Evolutionary conservation across 2,113 vertebrate species (phyloP), one percentile per base, ranked within the genome.

Genomic region (Nothoprocta pentlandii): DNA sequence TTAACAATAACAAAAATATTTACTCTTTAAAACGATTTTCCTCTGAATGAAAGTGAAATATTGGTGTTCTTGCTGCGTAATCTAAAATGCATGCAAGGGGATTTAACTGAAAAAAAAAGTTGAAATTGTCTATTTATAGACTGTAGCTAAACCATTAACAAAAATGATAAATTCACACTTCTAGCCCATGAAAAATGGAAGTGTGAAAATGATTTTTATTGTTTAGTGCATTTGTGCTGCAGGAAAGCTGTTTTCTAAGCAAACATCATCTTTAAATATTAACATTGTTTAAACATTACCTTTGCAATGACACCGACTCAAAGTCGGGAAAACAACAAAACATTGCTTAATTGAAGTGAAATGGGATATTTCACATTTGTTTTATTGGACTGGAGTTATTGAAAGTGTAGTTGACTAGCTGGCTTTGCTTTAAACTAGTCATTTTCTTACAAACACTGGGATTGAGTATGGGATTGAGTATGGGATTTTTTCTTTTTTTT

Each of bases 211-310:
- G 2, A 12, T 79, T 68, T 32, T 32, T 66, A 61, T 77, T 87
- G 34, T 30, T 92, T 91, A 49, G 47, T 79, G 58, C 23, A n/a
- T 91, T 69, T 76, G 64, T 63, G 49, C 44, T 66, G 63, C 39
- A 67, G 56, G 49, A 85, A 61, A 90, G 51, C 64, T 54, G 14
- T 68, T 87, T 93, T 51, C 42, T 36, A 34, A 77, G 36, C 87
- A 87, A 79, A 47, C 2, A 8, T 23, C 42, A 79, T 62, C 76
- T 76, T 88, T 90, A 94, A 96, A 91, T 46, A 54, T 78, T 93
- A 73, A 82, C 7, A 0, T 85, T 85, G 63, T 75, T 93, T 93
- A 95, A 95, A 95, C 90, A 79, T 26, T 64, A 80, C 75, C 58
- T 75, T 89, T 74, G 30, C 54, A 68, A n/a, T 88, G 66, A 32